Base-by-base conservation (phyloP, 1,140 invertebrate genomes). In the Rhagoletis pomonella region DNA sequence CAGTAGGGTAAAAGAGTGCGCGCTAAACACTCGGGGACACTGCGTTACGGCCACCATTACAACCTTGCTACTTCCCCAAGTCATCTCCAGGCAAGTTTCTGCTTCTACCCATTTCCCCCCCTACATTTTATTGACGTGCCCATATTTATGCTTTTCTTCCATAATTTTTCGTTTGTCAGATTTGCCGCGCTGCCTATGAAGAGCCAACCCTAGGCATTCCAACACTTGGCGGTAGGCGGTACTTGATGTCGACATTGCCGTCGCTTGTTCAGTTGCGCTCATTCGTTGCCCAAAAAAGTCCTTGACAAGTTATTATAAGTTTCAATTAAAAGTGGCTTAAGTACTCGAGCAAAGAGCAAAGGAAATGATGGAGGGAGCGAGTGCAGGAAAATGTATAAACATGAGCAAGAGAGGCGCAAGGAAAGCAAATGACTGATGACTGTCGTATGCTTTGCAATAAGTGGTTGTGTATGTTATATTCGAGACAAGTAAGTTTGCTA, bases 281-380 rank as follows among this genome's bases (percentile, higher is more conserved):
- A 9, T 85, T 73, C 50, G 47, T 58, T 85, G 81, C 19, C 59
- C 84, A 62, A 59, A 85, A 85, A 62, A 85, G 84, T 85, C 84
- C 84, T 85, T 62, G 84, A 85, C 84, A 85, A 85, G 84, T 85
- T 85, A 85, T 85, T 85, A 85, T 85, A 85, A 85, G 84, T 85
- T 85, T 85, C 84, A 85, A 85, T 85, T 85, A 85, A 85, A 85
- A 85, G 84, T 85, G 84, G 84, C 84, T 85, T 85, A 85, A 85
- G 84, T 85, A 85, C 84, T 85, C 29, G 84, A 85, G 84, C 12
- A 60, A 7, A 29, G 29, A 47, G 59, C 59, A 44, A 62, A 55
- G 10, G 29, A 39, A 44, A 10, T 29, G 4, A 9, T 67, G 29
- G 29, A 6, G 50, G 4, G 67, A 19, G 19, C 47, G 14, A 81